These are phyloP conservation scores for Petaurus breviceps DNA, from an alignment of 2,113 vertebrate genomes.

Conservation along the genomic window DNA sequence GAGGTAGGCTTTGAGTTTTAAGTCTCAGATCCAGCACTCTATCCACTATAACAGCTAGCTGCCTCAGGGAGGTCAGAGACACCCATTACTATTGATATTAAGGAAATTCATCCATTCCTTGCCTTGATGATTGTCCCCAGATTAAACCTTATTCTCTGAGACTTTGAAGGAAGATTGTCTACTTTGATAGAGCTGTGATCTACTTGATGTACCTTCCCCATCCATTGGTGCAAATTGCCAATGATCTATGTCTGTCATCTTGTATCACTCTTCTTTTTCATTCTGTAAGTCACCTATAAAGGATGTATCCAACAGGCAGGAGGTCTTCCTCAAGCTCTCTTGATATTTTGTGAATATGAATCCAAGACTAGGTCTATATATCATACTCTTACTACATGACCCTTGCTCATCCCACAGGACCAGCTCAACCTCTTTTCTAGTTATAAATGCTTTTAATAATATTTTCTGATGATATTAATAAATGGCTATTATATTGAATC, in stretches of 20 bases:
- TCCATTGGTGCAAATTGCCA: not conserved
- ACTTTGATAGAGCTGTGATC: not conserved
- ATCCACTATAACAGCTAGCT: not conserved
- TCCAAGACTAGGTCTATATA: not conserved
- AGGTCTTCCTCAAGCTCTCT: not conserved
- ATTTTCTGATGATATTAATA: not conserved
- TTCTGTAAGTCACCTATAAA: not conserved
- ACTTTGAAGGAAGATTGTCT: not conserved
- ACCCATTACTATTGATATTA: not conserved
- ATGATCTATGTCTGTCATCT: not conserved
- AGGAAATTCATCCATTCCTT: not conserved
- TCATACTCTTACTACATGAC: not conserved
- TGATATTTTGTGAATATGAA: not conserved
- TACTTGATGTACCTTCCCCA: not conserved
- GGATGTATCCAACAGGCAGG: not conserved
- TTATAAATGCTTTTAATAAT: not conserved
- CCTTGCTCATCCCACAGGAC: not conserved
- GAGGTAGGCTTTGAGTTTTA: not conserved
- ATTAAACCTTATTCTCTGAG: not conserved
- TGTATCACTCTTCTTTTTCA: not conserved
- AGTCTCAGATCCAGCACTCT: not conserved
- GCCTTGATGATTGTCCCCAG: not conserved
- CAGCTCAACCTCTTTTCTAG: not conserved
- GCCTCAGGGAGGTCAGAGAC: not conserved
- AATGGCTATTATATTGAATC: not conserved